Evolutionary conservation across 2,888 invertebrate species (phyloP).

Genomic region (Stictocephala bisonia): DNA sequence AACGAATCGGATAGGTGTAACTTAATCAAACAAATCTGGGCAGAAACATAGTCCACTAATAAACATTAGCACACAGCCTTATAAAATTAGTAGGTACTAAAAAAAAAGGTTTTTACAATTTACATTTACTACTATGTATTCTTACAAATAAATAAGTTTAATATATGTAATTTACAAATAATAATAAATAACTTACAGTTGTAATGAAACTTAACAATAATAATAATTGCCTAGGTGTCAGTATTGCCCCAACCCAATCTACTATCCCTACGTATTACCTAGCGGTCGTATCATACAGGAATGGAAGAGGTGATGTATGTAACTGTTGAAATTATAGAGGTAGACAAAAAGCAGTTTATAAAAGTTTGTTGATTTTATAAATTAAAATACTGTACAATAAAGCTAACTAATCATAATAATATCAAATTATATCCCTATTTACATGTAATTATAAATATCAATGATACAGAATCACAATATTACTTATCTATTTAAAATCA

Average conservation of each 20-base stretch:
- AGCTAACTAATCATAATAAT: neutral
- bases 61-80: slow-evolving; percentile 45
- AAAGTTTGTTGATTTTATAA: no score
- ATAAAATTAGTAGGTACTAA: slow-evolving; percentile 37
- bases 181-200: slow-evolving; percentile 42
- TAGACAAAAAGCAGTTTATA: no score
- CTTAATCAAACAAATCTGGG: slow-evolving; percentile 3
- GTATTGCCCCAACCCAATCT: slow-evolving; percentile 13
- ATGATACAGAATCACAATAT: neutral
- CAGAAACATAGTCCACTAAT: no score
- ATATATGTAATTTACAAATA: slow-evolving; percentile 32
- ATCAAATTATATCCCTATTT: neutral
- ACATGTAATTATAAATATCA: slow-evolving; percentile 10
- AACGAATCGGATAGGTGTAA: neutral
- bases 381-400: slow-evolving; percentile 7
- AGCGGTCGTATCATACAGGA: no score
- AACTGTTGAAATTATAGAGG: no score
- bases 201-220: slow-evolving; percentile 28
- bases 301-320: no score
- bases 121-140: slow-evolving; percentile 27
- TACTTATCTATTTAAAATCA: slow-evolving; percentile 6
- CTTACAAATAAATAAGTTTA: slow-evolving; percentile 34
- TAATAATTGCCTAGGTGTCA: slow-evolving; percentile 6
- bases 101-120: slow-evolving; percentile 28
- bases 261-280: slow-evolving; percentile 22